phyloP scores from a whole-genome alignment of 2,888 invertebrate genomes.

The Trisateles emortualis region DNA sequence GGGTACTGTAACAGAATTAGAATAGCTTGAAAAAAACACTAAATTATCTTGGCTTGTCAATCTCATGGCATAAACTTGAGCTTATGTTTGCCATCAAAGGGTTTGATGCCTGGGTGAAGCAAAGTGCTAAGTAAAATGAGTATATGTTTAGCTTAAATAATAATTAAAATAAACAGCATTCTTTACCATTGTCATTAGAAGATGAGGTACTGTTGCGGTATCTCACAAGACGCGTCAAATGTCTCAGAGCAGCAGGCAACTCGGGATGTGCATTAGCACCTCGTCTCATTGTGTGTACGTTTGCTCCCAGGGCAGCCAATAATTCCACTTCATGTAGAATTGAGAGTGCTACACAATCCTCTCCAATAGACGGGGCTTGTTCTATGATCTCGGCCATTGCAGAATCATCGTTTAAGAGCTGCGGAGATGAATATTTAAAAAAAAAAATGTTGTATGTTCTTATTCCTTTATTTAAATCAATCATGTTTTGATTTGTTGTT shows the following conservation, averaged over 20 bases:
- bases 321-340: slow-evolving; percentile 92
- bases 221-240: slow-evolving; percentile 87
- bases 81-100: too few species aligned
- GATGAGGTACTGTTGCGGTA: slow-evolving; percentile 66
- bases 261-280: slow-evolving; percentile 90
- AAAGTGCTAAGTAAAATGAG: too few species aligned
- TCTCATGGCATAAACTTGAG: too few species aligned
- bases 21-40: too few species aligned
- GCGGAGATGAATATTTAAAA: slow-evolving; percentile 25
- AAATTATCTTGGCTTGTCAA: too few species aligned
- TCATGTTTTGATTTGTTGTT: too few species aligned
- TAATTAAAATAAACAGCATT: background rate
- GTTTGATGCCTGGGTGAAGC: too few species aligned
- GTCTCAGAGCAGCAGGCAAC: slow-evolving; percentile 89
- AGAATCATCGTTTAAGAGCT: slow-evolving; percentile 79
- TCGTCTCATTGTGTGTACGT: slow-evolving; percentile 89
- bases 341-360: slow-evolving; percentile 91
- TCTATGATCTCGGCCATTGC: slow-evolving; percentile 90
- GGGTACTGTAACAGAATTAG: slow-evolving; percentile 70
- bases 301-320: slow-evolving; percentile 89
- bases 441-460: too few species aligned
- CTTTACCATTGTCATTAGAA: slow-evolving; percentile 68
- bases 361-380: slow-evolving; percentile 89
- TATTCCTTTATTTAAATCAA: too few species aligned
- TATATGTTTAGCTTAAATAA: too few species aligned